A percentile compares a stretch with the other conserved stretches of the same genome.
Evolutionary conservation across 2,797 vertebrate species (phyloP).

Genomic region (Adelosebastes latens): DNA sequence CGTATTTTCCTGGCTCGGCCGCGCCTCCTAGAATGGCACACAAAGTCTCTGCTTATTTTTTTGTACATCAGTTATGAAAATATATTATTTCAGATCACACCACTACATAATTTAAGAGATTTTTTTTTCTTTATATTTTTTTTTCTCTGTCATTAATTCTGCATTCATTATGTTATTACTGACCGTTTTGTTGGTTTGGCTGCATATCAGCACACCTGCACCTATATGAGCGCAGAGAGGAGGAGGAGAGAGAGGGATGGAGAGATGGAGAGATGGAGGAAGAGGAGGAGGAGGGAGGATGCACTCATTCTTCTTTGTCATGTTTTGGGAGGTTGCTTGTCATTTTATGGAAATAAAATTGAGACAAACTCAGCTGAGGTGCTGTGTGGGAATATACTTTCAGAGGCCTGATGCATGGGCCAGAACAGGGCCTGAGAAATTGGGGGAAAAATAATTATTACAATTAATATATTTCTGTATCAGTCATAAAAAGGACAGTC

Average conservation of each 20-base stretch:
- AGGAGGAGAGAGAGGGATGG: neutral
- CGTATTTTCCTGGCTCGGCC: constrained; percentile 82
- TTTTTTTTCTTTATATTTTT: neutral
- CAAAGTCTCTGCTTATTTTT: constrained; percentile 14
- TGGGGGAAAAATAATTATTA: constrained; percentile 1
- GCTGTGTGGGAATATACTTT: constrained; percentile 56
- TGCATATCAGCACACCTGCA: constrained; percentile 79
- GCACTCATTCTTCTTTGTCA: constrained; percentile 74
- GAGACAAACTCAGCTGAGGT: constrained; percentile 63
- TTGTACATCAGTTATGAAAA: neutral
- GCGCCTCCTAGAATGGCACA: constrained; percentile 73
- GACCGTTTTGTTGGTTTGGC: constrained; percentile 61
- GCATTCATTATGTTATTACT: constrained; percentile 45
- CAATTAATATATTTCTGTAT: constrained; percentile 22
- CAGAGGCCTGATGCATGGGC: constrained; percentile 65
- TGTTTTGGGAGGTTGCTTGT: constrained; percentile 76
- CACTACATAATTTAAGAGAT: neutral
- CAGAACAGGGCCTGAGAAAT: constrained; percentile 61
- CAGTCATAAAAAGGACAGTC: neutral
- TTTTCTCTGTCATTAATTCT: constrained; percentile 28
- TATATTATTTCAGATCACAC: neutral
- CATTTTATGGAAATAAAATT: constrained; percentile 78
- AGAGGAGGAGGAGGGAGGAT: neutral
- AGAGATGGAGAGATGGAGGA: constrained; percentile 3
- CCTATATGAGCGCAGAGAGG: constrained; percentile 48